Percentiles rank a stretch among this genome's conserved stretches.
phyloP scores from a whole-genome alignment of 2,888 invertebrate genomes.

The Hirtodrosophila histrioides region DNA sequence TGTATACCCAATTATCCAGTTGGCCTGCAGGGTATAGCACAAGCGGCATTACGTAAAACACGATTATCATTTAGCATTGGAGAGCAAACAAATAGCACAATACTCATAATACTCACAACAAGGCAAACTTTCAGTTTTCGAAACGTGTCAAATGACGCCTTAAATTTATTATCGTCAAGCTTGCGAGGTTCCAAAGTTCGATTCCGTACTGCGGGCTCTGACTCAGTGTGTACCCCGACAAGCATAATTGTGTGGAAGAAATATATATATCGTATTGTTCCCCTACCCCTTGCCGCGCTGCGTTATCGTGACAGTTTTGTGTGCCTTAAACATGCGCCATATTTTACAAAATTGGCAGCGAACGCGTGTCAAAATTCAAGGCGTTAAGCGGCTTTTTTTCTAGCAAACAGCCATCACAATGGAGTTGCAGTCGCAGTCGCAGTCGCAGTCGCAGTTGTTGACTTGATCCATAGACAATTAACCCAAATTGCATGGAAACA shows the following conservation, averaged over 20 bases:
- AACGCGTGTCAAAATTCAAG: conserved; percentile 73
- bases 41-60: conserved; percentile 54
- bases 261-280: not conserved
- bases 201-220: conserved; percentile 41
- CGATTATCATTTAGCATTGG: conserved; percentile 48
- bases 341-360: conserved; percentile 59
- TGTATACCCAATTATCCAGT: not conserved
- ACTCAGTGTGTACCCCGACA: conserved; percentile 47
- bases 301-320: conserved; percentile 54
- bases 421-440: conserved; percentile 30
- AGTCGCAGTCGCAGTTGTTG: conserved; percentile 23
- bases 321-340: conserved; percentile 56
- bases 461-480: conserved; percentile 73
- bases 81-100: conserved; percentile 36
- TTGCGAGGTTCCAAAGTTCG: conserved; percentile 58
- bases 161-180: conserved; percentile 61
- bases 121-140: conserved; percentile 45
- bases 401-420: conserved; percentile 48
- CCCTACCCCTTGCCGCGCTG: not conserved
- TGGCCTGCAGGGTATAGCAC: conserved; percentile 1
- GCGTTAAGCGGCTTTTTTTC: conserved; percentile 65
- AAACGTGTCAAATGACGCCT: conserved; percentile 73
- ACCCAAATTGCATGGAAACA: conserved; percentile 67
- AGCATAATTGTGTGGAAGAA: conserved; percentile 31
- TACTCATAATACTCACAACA: conserved; percentile 3